Conservation (phyloP, 1,140 invertebrate species). For the Euura saliciscinereae region DNA sequence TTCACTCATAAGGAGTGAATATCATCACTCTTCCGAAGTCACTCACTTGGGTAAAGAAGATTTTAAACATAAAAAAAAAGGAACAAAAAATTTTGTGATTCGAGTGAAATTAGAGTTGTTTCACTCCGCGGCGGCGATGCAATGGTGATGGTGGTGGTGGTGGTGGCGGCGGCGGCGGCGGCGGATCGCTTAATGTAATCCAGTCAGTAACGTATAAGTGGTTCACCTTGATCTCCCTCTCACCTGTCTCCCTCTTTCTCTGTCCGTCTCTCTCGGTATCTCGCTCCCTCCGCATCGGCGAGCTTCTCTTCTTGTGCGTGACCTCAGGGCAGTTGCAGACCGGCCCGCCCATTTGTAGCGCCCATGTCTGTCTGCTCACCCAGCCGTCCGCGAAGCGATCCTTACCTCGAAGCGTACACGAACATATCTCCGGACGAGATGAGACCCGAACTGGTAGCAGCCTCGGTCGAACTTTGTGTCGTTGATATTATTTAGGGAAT, state of each 20-base stretch:
- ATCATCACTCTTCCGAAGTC: too few relatives aligned
- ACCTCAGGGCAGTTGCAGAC: conserved; percentile 6
- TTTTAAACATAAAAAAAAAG: too few relatives aligned
- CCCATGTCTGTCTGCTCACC: conserved; percentile 3
- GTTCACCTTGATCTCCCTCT: conserved; percentile 5
- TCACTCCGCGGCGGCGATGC: background rate
- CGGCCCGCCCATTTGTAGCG: conserved; percentile 6
- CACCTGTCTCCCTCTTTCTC: background rate
- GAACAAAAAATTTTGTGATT: background rate
- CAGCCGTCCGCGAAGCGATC: conserved; percentile 1
- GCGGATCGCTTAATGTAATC: conserved; percentile 7
- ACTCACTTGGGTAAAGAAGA: background rate
- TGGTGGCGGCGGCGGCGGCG: background rate
- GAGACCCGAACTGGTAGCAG: background rate
- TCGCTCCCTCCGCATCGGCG: background rate
- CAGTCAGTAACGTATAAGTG: conserved; percentile 5
- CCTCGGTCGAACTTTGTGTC: background rate
- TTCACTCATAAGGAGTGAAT: too few relatives aligned
- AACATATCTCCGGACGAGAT: too few relatives aligned
- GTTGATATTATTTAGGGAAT: too few relatives aligned
- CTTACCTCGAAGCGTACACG: background rate
- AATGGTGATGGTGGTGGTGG: too few relatives aligned
- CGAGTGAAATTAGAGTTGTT: background rate
- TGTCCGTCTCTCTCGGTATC: conserved; percentile 8
- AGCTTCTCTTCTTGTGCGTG: conserved; percentile 6